Conservation (phyloP, 2,888 invertebrate genomes). For the Ornithoptera priamus region DNA sequence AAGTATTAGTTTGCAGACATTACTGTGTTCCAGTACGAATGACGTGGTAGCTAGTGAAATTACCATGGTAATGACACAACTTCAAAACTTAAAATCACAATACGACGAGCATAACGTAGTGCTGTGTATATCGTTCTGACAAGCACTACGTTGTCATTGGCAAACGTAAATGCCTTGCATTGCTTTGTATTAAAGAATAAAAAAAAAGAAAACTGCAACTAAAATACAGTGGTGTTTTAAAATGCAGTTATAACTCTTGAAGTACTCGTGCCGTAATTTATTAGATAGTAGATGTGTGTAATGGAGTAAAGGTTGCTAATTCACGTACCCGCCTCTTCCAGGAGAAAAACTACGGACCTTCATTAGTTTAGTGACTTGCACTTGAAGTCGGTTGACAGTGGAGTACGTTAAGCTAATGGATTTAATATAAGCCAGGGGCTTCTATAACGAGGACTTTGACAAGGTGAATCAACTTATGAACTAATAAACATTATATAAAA, state of each 20-base stretch:
- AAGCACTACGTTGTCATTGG: no score
- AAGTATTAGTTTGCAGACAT: no score
- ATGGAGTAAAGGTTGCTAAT: conserved; percentile 33
- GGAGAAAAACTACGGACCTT: conserved; percentile 53
- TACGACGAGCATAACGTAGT: no score
- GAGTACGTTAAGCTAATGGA: conserved; percentile 51
- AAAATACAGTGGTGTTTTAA: conserved; percentile 46
- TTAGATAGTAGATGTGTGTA: conserved; percentile 24
- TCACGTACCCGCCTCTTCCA: conserved; percentile 43
- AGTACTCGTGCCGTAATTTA: conserved; percentile 15
- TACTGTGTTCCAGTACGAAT: no score
- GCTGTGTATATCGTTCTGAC: no score
- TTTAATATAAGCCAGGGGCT: conserved; percentile 35
- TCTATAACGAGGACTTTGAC: background rate
- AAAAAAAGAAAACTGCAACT: background rate
- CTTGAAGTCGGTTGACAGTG: conserved; percentile 37
- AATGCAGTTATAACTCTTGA: conserved; percentile 6
- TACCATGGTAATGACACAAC: no score
- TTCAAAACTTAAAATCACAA: no score
- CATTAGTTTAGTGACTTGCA: conserved; percentile 73
- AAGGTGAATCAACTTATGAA: background rate
- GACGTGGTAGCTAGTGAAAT: no score
- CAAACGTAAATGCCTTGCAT: no score
- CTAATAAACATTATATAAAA: no score
- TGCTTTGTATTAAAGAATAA: no score